Evolutionary conservation across 2,888 invertebrate species (phyloP).

Genomic region (Autographa pulchrina): DNA sequence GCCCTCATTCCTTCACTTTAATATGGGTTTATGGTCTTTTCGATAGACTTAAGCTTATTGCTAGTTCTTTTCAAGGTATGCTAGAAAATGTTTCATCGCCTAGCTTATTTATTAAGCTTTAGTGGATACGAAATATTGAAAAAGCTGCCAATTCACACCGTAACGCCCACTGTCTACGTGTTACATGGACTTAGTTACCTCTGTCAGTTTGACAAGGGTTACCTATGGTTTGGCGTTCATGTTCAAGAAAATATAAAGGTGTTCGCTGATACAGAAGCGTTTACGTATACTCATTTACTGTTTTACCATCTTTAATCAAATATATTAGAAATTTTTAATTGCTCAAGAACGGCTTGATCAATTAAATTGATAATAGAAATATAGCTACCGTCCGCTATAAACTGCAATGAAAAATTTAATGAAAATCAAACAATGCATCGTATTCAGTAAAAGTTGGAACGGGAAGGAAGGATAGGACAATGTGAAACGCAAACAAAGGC

Average conservation of each 20-base stretch:
- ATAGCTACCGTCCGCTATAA: conserved; percentile 38
- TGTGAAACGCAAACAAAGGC: conserved; percentile 81
- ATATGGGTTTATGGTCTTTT: conserved; percentile 26
- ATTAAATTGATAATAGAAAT: conserved; percentile 44
- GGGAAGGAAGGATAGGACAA: conserved; percentile 79
- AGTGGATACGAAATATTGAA: too few relatives aligned
- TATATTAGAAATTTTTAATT: not conserved
- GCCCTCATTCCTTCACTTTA: conserved; percentile 40
- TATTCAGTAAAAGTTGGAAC: conserved; percentile 77
- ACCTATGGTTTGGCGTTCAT: too few relatives aligned
- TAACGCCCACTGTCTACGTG: too few relatives aligned
- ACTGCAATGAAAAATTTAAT: conserved; percentile 54
- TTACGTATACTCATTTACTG: too few relatives aligned
- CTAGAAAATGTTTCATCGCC: too few relatives aligned
- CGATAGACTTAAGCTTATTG: conserved; percentile 6
- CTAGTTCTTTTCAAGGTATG: not conserved
- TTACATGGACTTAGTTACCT: too few relatives aligned
- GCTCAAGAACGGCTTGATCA: conserved; percentile 25
- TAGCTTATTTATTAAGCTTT: too few relatives aligned
- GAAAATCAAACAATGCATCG: conserved; percentile 64
- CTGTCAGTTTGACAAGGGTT: too few relatives aligned
- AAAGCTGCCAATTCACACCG: too few relatives aligned
- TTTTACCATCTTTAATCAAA: too few relatives aligned
- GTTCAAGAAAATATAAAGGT: too few relatives aligned
- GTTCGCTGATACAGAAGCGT: too few relatives aligned